Conservation (phyloP, 2,888 invertebrate species). For the Lysandra coridon region DNA sequence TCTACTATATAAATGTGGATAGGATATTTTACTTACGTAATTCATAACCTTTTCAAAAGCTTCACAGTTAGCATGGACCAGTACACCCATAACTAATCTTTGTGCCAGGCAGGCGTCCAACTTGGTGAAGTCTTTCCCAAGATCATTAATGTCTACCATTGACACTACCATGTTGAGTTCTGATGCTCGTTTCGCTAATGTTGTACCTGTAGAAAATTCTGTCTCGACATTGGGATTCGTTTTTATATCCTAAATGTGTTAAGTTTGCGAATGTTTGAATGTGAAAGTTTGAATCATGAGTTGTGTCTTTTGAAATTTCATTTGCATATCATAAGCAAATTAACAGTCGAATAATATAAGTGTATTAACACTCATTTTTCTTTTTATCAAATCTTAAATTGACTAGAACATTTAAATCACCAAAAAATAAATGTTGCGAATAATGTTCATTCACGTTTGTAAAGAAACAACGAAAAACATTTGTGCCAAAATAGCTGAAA, state of each 20-base stretch:
- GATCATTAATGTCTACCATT: constrained; percentile 21
- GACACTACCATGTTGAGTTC: constrained; percentile 32
- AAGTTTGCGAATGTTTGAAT: neutral
- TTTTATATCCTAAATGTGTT: neutral
- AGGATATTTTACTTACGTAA: constrained; percentile 46
- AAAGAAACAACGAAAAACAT: no score
- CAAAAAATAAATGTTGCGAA: neutral
- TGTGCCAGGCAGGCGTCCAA: constrained; percentile 37
- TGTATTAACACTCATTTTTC: no score
- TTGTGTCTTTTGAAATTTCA: neutral
- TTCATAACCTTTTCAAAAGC: constrained; percentile 45
- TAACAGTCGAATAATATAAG: no score
- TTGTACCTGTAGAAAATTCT: neutral
- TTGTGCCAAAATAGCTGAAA: neutral
- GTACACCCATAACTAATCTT: constrained; percentile 42
- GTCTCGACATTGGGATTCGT: neutral
- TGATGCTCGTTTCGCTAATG: neutral
- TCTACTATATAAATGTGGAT: no score
- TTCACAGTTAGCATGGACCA: constrained; percentile 46
- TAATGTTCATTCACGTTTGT: neutral
- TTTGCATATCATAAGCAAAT: no score
- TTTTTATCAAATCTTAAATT: no score
- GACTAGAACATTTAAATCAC: no score
- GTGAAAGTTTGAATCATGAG: no score
- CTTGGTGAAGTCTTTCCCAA: constrained; percentile 9